A percentile compares a stretch with the other conserved stretches of the same genome.
phyloP scores from a whole-genome alignment of 2,797 vertebrate species.

The Chrysolophus pictus region DNA sequence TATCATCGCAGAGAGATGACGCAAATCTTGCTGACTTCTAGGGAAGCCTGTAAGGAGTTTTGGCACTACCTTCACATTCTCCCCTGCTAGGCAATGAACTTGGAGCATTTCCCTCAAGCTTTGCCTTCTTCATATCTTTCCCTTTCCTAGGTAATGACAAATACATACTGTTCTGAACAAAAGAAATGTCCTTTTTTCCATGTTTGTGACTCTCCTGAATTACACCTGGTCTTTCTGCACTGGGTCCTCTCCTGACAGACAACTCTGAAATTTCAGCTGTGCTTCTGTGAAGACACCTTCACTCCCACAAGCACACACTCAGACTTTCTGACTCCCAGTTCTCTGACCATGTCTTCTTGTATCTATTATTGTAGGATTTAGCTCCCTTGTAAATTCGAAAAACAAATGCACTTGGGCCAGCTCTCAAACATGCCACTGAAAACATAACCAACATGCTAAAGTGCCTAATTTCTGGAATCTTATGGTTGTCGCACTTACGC shows the following conservation, averaged over 20 bases:
- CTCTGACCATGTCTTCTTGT: background rate
- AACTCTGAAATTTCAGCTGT: background rate
- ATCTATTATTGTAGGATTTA: background rate
- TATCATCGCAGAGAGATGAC: background rate
- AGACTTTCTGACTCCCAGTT: background rate
- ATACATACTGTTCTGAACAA: fast-evolving
- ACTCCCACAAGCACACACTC: too few relatives aligned
- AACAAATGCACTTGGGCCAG: background rate
- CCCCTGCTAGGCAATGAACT: background rate
- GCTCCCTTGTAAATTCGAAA: background rate
- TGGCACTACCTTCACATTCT: background rate
- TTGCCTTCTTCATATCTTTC: background rate
- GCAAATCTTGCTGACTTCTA: background rate
- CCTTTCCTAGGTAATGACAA: background rate
- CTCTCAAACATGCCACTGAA: background rate
- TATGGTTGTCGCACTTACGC: background rate
- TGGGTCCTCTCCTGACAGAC: background rate
- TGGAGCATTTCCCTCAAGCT: fast-evolving
- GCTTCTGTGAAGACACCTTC: background rate
- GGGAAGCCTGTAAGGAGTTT: background rate
- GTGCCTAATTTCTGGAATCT: background rate
- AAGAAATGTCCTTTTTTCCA: background rate
- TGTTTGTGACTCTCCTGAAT: background rate
- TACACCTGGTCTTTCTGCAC: background rate
- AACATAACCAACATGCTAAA: background rate